Evolutionary conservation across 2,888 invertebrate species (phyloP), one percentile per base, ranked within the genome.

Genomic region (Dascillus cervinus): DNA sequence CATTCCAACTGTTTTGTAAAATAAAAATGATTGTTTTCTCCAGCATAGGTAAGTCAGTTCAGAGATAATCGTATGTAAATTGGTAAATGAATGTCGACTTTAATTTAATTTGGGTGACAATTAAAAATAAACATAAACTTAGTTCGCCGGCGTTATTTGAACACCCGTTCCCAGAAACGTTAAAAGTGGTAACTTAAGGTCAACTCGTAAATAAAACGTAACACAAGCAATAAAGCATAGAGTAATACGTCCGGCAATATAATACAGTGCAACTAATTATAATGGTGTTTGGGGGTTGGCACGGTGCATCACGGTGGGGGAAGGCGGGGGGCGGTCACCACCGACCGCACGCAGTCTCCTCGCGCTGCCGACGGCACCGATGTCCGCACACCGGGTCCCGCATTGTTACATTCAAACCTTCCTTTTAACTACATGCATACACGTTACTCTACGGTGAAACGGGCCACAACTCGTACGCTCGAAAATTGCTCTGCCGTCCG

Each of bases 311-410:
- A 52, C 56, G 55, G 59, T 56, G 58, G 58, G 60, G 60, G 55
- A 54, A 56, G 55, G 55, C 58, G 60, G 53, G 55, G 55, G 60
- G 58, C 58, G 58, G 56, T 60, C 61, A 62, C 61, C 58, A 55
- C 56, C 64, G 61, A 56, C 62, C 63, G 56, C 61, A 64, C 62
- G 64, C 64, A 64, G 60, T 62, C 61, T 63, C 57, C 60, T 58
- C 56, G 55, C 56, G 58, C 55, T 55, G 57, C 58, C 59, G 55
- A 60, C 65, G 63, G 66, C 62, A 65, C 66, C 64, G 65, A 57
- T 58, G 56, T 56, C 59, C 60, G 52, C 53, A 63, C 65, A 50
- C 46, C 45, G 47, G 52, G 52, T 50, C 52, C 45, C 42, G 48
- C 56, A 58, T 58, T 60, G 61, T 60, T 60, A 56, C 58, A 55